phyloP scores from a whole-genome alignment of 2,888 invertebrate genomes.

The Hyposoter didymator region DNA sequence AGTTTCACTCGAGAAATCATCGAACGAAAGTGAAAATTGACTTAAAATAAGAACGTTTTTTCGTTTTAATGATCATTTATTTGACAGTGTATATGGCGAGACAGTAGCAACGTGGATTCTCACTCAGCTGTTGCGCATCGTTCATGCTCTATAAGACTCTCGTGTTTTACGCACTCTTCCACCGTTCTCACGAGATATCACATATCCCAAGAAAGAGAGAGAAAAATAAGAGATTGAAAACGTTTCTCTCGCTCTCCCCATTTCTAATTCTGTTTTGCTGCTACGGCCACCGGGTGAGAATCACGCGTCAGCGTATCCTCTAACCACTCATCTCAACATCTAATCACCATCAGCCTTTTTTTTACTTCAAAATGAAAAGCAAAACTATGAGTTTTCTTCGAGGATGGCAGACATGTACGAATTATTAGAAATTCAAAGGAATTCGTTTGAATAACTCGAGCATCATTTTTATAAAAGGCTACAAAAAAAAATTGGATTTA shows the following conservation, averaged over 20 bases:
- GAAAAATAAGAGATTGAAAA: constrained; percentile 28
- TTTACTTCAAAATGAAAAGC: constrained; percentile 9
- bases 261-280: constrained; percentile 71
- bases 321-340: constrained; percentile 42
- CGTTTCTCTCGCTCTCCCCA: constrained; percentile 66
- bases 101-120: constrained; percentile 53
- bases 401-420: neutral
- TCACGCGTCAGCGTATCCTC: constrained; percentile 51
- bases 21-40: constrained; percentile 7
- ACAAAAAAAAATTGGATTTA: too few species aligned
- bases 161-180: constrained; percentile 71
- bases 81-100: constrained; percentile 27
- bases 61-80: constrained; percentile 26
- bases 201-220: constrained; percentile 22
- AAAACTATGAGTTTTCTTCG: neutral
- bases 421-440: neutral
- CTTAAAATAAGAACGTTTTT: constrained; percentile 35
- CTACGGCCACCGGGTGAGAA: constrained; percentile 69
- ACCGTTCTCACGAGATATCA: constrained; percentile 61
- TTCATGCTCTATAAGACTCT: constrained; percentile 68
- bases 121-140: constrained; percentile 79
- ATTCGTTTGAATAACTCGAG: neutral
- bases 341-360: constrained; percentile 36
- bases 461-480: too few species aligned
- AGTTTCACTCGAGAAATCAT: neutral